Conservation (phyloP, 2,797 vertebrate species). For the Astyanax mexicanus region DNA sequence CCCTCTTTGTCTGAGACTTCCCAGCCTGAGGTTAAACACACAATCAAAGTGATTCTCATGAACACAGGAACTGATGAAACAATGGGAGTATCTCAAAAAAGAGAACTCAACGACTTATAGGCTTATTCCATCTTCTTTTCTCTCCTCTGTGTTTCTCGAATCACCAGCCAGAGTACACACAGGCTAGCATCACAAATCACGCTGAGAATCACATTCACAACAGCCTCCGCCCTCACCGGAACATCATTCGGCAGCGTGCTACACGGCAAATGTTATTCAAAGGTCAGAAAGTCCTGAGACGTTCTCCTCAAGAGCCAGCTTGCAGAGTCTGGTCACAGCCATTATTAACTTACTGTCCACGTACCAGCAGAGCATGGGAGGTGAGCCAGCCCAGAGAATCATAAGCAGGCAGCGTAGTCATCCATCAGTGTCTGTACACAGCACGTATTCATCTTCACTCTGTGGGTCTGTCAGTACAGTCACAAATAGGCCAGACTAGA, state of each 20-base stretch:
- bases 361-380: constrained; percentile 14
- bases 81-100: constrained; percentile 21
- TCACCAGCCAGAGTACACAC: not conserved
- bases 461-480: constrained; percentile 19
- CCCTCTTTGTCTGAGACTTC: constrained; percentile 17
- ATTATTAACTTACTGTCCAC: constrained; percentile 13
- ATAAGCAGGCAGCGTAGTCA: constrained; percentile 12
- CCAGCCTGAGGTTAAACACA: constrained; percentile 19
- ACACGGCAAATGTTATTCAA: not conserved
- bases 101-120: not conserved
- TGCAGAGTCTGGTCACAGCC: constrained; percentile 23
- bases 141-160: not conserved
- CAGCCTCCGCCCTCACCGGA: not conserved
- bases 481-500: constrained; percentile 22
- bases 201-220: not conserved
- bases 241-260: not conserved
- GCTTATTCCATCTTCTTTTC: constrained; percentile 1
- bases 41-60: constrained; percentile 3
- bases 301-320: not conserved
- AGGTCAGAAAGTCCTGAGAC: not conserved
- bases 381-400: constrained; percentile 31
- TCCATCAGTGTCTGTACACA: constrained; percentile 39
- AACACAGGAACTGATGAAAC: not conserved
- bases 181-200: not conserved
- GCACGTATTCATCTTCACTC: constrained; percentile 33